These are phyloP conservation scores for Drosophila baimaii DNA, from an alignment of 1,140 invertebrate species.

Conservation along the genomic window DNA sequence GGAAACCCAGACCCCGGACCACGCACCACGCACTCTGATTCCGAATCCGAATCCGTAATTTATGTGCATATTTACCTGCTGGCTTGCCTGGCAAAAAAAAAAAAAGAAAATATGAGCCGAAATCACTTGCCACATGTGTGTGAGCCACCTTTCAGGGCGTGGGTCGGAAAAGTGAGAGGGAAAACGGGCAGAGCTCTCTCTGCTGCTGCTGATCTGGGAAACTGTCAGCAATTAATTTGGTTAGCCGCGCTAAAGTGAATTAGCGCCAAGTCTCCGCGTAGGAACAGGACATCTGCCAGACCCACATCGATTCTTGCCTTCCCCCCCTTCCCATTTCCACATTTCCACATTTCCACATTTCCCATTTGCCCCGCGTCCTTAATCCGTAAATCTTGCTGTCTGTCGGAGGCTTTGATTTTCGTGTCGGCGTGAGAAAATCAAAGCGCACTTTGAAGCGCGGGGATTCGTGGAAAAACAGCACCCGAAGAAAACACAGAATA, in stretches of 20 bases:
- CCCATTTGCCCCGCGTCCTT: background rate
- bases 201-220: conserved; percentile 39
- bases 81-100: background rate
- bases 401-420: conserved; percentile 61
- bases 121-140: conserved; percentile 17
- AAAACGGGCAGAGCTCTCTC: background rate
- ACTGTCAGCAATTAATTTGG: conserved; percentile 78
- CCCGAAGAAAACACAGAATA: background rate
- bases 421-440: conserved; percentile 48
- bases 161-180: background rate
- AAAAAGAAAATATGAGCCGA: conserved; percentile 29
- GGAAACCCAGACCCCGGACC: conserved; percentile 10
- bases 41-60: conserved; percentile 42
- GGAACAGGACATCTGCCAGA: conserved; percentile 34
- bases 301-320: conserved; percentile 11
- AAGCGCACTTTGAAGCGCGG: conserved; percentile 56
- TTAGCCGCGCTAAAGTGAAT: conserved; percentile 73
- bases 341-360: background rate
- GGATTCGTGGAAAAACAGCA: conserved; percentile 16
- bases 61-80: conserved; percentile 62
- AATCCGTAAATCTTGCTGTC: conserved; percentile 28
- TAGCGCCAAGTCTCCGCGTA: conserved; percentile 50
- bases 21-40: background rate
- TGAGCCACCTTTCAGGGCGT: too few species aligned
- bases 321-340: conserved; percentile 8